These are phyloP conservation scores for Diadema setosum DNA, from an alignment of 35 echinoderm and acorn worm genomes.

Conservation along the genomic window DNA sequence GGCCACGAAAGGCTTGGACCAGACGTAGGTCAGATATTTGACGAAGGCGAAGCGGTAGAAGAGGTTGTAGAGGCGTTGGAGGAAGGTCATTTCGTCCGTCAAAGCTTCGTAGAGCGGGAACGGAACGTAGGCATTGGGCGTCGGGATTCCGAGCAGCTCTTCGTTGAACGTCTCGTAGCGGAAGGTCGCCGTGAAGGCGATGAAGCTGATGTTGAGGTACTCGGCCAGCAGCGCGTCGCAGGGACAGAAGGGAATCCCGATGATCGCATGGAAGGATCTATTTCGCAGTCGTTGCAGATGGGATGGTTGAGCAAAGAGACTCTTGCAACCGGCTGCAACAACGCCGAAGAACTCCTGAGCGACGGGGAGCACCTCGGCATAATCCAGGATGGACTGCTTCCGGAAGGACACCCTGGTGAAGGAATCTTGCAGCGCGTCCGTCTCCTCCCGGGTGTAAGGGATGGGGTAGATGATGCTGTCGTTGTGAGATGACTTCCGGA, in stretches of 20 bases:
- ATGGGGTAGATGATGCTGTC: background rate
- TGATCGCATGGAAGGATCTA: background rate
- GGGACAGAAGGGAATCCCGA: slow-evolving; percentile 3
- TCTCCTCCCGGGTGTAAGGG: background rate
- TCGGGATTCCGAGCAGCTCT: background rate
- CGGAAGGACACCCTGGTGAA: background rate
- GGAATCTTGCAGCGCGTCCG: background rate
- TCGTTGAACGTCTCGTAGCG: slow-evolving; percentile 13
- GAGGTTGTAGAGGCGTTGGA: background rate
- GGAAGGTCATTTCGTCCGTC: background rate
- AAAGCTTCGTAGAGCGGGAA: background rate
- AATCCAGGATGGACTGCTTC: background rate
- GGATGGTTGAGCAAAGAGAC: background rate
- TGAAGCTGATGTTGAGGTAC: background rate
- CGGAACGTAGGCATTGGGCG: background rate
- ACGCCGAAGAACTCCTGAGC: background rate
- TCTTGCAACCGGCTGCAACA: background rate
- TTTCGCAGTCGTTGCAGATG: background rate
- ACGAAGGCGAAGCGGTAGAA: background rate
- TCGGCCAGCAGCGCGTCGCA: background rate
- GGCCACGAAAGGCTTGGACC: background rate
- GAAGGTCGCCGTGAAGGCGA: slow-evolving; percentile 2
- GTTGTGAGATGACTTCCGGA: background rate
- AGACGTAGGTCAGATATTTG: background rate
- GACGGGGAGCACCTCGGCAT: background rate